Percentiles rank a stretch among this genome's conserved stretches.
phyloP scores from a whole-genome alignment of 1,140 invertebrate genomes.

The Maconellicoccus hirsutus region DNA sequence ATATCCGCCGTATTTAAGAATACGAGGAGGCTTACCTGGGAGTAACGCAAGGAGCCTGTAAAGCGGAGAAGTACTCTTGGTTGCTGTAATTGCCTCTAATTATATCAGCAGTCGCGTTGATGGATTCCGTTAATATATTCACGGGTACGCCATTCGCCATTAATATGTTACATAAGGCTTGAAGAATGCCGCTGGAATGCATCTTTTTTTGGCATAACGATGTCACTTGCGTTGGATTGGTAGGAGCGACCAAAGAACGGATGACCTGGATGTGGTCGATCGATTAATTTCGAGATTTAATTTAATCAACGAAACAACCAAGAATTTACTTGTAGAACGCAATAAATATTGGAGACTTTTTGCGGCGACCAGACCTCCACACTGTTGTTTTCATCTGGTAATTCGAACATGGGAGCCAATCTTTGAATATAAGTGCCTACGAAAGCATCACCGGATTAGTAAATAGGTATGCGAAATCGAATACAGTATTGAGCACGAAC shows the following conservation, averaged over 20 bases:
- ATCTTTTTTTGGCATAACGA: slow-evolving; percentile 79
- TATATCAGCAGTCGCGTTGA: slow-evolving; percentile 88
- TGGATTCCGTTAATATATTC: slow-evolving; percentile 90
- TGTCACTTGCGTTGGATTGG: slow-evolving; percentile 64
- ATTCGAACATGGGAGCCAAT: slow-evolving; percentile 73
- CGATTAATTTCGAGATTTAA: not conserved
- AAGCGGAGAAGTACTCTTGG: slow-evolving; percentile 82
- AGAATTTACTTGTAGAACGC: slow-evolving; percentile 60
- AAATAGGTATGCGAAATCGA: not conserved
- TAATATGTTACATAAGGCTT: slow-evolving; percentile 75
- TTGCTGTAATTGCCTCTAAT: slow-evolving; percentile 82
- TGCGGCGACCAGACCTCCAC: slow-evolving; percentile 76
- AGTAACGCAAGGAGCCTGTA: slow-evolving; percentile 85
- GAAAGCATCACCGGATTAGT: slow-evolving; percentile 26
- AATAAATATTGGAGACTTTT: slow-evolving; percentile 88
- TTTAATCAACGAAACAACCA: no score
- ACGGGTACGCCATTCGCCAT: slow-evolving; percentile 94
- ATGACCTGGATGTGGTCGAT: slow-evolving; percentile 58
- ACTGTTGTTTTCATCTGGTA: slow-evolving; percentile 56
- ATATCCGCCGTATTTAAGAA: not conserved
- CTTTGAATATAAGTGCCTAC: slow-evolving; percentile 76
- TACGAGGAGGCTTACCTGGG: slow-evolving; percentile 48
- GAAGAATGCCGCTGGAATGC: slow-evolving; percentile 65
- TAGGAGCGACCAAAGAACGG: slow-evolving; percentile 77
- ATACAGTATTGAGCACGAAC: slow-evolving; percentile 34